Conservation (phyloP, 2,113 vertebrate species). For the Rhea americana region DNA sequence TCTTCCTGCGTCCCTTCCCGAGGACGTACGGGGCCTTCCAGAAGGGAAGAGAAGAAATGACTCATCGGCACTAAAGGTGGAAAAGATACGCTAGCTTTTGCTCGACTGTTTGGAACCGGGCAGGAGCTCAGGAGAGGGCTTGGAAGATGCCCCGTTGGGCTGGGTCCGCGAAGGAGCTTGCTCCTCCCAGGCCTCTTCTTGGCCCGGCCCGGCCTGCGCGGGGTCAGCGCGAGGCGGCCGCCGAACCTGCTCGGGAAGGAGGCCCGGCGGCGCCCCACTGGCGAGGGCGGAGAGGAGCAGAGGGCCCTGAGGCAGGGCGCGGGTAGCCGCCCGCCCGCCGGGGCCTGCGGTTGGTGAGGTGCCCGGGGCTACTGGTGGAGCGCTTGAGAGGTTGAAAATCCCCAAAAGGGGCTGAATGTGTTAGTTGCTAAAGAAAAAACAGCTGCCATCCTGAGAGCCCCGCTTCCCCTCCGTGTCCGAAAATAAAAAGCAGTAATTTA, state of each 20-base stretch:
- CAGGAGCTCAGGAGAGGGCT: background rate
- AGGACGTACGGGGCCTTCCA: fast-evolving
- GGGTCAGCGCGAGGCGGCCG: no score
- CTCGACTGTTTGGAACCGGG: background rate
- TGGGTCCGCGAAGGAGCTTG: no score
- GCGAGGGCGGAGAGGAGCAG: background rate
- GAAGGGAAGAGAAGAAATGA: background rate
- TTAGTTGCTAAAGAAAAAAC: background rate
- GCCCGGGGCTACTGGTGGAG: background rate
- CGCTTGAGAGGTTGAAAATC: no score
- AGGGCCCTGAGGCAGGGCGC: no score
- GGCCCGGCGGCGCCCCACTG: background rate
- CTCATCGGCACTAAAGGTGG: background rate
- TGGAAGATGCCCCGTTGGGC: background rate
- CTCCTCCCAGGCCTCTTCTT: background rate
- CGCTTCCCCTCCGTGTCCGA: background rate
- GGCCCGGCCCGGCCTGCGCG: no score
- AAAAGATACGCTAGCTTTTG: background rate
- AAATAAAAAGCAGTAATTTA: background rate
- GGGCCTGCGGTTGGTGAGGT: background rate
- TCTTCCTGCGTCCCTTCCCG: background rate
- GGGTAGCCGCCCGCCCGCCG: background rate
- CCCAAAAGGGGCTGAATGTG: background rate
- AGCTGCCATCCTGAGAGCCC: no score
- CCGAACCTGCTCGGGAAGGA: background rate